Conservation (phyloP, 2,113 vertebrate genomes). For the Hassar affinis region DNA sequence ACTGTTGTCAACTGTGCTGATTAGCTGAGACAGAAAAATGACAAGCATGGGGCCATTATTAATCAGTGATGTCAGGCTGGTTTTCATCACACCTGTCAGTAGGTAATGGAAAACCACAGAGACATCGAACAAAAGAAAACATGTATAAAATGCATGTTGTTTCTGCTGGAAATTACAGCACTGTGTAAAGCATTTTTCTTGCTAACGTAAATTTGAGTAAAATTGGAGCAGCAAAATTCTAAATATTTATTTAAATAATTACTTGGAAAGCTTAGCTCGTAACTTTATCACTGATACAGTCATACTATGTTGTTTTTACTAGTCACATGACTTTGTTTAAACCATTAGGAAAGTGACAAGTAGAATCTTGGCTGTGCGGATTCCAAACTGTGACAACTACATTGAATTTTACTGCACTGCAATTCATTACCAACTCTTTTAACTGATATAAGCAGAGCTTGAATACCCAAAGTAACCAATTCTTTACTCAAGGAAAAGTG, state of each 20-base stretch:
- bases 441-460: neutral
- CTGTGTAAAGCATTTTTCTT: neutral
- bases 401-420: neutral
- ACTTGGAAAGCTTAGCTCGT: neutral
- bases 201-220: neutral
- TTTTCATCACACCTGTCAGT: neutral
- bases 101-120: neutral
- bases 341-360: neutral
- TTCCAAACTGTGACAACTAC: neutral
- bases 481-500: neutral
- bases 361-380: neutral
- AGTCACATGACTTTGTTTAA: neutral
- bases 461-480: neutral
- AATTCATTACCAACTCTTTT: neutral
- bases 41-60: neutral
- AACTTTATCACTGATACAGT: neutral
- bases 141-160: neutral
- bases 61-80: neutral
- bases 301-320: neutral
- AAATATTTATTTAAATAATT: neutral
- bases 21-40: neutral
- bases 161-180: neutral
- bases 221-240: neutral
- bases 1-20: neutral
- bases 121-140: neutral